phyloP scores from a whole-genome alignment of 2,113 vertebrate genomes.

The Hydrochoerus hydrochaeris region DNA sequence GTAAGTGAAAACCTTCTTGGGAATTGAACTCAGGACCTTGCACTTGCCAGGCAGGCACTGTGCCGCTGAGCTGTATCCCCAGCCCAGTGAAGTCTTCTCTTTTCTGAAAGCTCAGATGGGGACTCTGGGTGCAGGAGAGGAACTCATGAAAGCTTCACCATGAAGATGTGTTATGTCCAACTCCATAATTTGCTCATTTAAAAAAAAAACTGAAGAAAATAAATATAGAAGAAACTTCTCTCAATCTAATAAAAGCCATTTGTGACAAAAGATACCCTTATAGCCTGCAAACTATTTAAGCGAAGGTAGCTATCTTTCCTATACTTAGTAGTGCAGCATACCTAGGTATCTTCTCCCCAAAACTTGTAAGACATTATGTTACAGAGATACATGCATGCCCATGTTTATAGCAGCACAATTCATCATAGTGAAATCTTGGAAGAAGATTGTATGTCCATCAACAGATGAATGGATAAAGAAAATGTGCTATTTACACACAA shows the following conservation, averaged over 20 bases:
- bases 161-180: background rate
- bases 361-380: background rate
- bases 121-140: background rate
- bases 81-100: background rate
- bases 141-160: background rate
- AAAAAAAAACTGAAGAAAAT: background rate
- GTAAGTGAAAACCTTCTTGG: background rate
- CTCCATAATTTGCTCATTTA: background rate
- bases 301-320: background rate
- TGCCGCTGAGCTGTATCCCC: too few species aligned
- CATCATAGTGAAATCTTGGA: background rate
- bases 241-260: background rate
- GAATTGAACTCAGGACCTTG: too few species aligned
- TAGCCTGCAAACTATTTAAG: background rate
- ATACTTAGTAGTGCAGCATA: background rate
- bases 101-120: background rate
- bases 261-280: background rate
- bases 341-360: background rate
- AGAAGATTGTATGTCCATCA: background rate
- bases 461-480: background rate
- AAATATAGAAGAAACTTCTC: background rate
- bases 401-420: background rate
- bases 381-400: background rate
- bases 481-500: background rate
- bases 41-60: too few species aligned